phyloP scores from a whole-genome alignment of 1,140 invertebrate species.

The Brachionus paranguensis region DNA sequence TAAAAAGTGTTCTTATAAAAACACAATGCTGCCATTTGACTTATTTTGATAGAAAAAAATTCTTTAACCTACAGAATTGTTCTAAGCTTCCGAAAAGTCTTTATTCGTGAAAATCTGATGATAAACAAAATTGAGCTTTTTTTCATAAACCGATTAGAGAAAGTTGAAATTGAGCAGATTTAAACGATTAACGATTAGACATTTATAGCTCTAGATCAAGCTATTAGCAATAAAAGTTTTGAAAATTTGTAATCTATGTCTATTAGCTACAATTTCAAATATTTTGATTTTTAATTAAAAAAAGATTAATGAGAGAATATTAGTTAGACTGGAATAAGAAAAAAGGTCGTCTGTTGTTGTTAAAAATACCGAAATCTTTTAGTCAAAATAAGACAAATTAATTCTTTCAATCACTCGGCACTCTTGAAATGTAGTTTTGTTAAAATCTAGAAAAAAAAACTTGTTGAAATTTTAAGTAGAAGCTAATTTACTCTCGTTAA shows the following conservation, averaged over 20 bases:
- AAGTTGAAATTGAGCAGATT: background rate
- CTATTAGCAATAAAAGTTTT: background rate
- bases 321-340: background rate
- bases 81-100: background rate
- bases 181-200: constrained; percentile 9
- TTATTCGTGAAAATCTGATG: background rate
- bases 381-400: constrained; percentile 3
- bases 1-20: too few species aligned
- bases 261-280: background rate
- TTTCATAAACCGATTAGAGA: constrained; percentile 1
- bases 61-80: background rate
- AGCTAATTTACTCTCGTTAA: background rate
- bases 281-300: background rate
- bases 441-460: background rate
- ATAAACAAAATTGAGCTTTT: background rate
- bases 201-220: constrained; percentile 8
- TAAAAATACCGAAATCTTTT: constrained; percentile 22
- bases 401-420: background rate
- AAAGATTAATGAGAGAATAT: constrained; percentile 10
- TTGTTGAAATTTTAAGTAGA: background rate
- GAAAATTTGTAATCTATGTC: constrained; percentile 9
- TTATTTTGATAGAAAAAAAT: background rate
- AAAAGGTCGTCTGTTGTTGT: constrained; percentile 34
- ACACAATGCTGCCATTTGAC: background rate
- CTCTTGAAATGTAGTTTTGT: background rate